These are phyloP conservation scores for Trachurus trachurus DNA, from an alignment of 2,797 vertebrate species.

Conservation along the genomic window DNA sequence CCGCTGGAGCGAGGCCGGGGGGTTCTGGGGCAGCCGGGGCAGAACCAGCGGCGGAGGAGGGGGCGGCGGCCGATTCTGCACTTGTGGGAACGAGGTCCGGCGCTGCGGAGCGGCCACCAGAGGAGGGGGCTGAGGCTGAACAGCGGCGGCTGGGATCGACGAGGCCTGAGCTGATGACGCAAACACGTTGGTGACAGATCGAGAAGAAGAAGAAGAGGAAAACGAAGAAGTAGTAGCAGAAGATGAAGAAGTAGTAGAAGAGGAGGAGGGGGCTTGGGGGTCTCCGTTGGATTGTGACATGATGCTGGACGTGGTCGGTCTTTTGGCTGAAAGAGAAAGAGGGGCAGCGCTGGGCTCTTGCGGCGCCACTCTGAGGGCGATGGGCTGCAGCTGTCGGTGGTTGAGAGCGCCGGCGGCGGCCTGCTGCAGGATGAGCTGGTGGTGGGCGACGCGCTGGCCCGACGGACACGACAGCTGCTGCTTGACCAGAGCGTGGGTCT, in stretches of 20 bases:
- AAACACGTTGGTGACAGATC: slow-evolving; percentile 76
- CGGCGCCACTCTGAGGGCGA: slow-evolving; percentile 87
- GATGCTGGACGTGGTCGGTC: slow-evolving; percentile 55
- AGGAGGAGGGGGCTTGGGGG: slow-evolving; percentile 28
- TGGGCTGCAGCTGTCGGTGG: slow-evolving; percentile 92
- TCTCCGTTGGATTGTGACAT: slow-evolving; percentile 65
- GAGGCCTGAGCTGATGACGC: slow-evolving; percentile 83
- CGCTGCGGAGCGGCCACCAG: slow-evolving; percentile 79
- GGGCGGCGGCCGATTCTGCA: slow-evolving; percentile 81
- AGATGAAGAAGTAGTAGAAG: slow-evolving; percentile 24
- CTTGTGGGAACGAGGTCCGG: slow-evolving; percentile 76
- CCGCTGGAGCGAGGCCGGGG: slow-evolving; percentile 86
- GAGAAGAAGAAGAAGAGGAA: slow-evolving; percentile 61
- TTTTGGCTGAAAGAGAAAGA: slow-evolving; percentile 87
- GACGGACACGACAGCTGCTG: slow-evolving; percentile 88
- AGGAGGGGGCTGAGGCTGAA: slow-evolving; percentile 89
- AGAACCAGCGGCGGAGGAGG: slow-evolving; percentile 84
- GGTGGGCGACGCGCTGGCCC: slow-evolving; percentile 88
- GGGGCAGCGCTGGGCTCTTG: slow-evolving; percentile 83
- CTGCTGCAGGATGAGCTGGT: slow-evolving; percentile 91
- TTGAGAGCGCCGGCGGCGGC: slow-evolving; percentile 64
- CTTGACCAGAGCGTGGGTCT: slow-evolving; percentile 90
- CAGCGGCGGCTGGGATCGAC: slow-evolving; percentile 71
- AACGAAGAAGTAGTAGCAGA: too few relatives aligned
- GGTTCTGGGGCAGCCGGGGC: slow-evolving; percentile 82